Conservation (phyloP, 1,140 invertebrate genomes). For the Aphis craccivora region DNA sequence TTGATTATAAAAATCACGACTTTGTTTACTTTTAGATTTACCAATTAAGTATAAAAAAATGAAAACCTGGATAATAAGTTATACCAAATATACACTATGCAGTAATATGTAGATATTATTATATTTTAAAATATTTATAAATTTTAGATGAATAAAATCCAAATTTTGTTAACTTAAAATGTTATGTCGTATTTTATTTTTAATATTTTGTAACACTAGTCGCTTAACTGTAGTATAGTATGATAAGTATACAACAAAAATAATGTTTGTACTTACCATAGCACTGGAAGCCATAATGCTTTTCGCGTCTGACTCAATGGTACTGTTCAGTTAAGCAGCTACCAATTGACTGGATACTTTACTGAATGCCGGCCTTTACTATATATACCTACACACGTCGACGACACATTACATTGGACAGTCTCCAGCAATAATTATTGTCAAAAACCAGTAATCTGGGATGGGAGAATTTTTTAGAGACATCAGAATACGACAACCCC, state of each 20-base stretch:
- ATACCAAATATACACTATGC: no score
- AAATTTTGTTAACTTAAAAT: not conserved
- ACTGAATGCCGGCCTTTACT: not conserved
- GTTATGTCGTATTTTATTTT: not conserved
- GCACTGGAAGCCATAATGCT: slow-evolving; percentile 11
- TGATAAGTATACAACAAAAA: not conserved
- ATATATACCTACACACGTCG: slow-evolving; percentile 20
- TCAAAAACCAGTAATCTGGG: slow-evolving; percentile 50
- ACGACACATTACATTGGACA: not conserved
- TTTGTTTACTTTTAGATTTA: no score
- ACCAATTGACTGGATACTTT: slow-evolving; percentile 22
- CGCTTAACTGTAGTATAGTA: not conserved
- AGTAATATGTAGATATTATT: no score
- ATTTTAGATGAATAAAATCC: not conserved
- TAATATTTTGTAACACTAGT: not conserved
- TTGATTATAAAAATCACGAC: no score
- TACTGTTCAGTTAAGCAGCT: slow-evolving; percentile 27
- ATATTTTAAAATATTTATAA: not conserved
- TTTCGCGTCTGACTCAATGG: not conserved
- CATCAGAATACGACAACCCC: not conserved
- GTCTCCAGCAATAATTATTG: slow-evolving; percentile 37
- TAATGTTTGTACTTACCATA: slow-evolving; percentile 36
- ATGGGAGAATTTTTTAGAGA: slow-evolving; percentile 7
- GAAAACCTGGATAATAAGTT: no score
- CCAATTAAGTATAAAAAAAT: no score